A percentile compares a stretch with the other conserved stretches of the same genome.
These are phyloP conservation scores for Nyctalus aviator DNA, from an alignment of 2,797 vertebrate species.

Conservation along the genomic window DNA sequence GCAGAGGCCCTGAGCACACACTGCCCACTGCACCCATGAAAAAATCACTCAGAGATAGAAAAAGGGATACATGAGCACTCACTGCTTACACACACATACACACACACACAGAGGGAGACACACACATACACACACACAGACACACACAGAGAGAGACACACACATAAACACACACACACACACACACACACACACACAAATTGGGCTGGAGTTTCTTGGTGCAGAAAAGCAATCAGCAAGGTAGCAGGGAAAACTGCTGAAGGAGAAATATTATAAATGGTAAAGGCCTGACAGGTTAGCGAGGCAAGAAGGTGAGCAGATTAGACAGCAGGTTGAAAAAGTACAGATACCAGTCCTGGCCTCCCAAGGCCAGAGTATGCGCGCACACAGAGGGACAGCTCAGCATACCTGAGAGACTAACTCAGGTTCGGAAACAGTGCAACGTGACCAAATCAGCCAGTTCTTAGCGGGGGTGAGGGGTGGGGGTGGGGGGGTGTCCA, in stretches of 20 bases:
- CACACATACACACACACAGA: too few species aligned
- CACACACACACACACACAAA: neutral
- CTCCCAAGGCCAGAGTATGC: neutral
- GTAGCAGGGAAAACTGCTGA: constrained; percentile 36
- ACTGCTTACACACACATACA: neutral
- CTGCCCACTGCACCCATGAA: accelerated
- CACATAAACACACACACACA: neutral
- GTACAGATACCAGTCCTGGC: neutral
- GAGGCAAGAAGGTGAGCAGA: constrained; percentile 61
- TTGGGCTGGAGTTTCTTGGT: neutral
- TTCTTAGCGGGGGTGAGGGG: accelerated
- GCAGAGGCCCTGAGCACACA: accelerated
- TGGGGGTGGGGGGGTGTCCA: accelerated
- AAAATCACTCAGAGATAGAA: neutral
- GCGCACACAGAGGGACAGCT: neutral
- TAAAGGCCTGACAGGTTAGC: constrained; percentile 59
- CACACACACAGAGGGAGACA: too few species aligned
- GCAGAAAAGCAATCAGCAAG: constrained; percentile 53
- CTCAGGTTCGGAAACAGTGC: neutral
- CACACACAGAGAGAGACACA: too few species aligned
- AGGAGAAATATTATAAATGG: constrained; percentile 69
- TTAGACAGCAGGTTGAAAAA: constrained; percentile 31
- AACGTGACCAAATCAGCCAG: neutral
- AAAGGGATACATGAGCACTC: neutral
- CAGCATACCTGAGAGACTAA: neutral